A percentile compares a stretch with the other conserved stretches of the same genome.
Conservation (phyloP, 2,113 vertebrate species). For the Myotis yumanensis region DNA sequence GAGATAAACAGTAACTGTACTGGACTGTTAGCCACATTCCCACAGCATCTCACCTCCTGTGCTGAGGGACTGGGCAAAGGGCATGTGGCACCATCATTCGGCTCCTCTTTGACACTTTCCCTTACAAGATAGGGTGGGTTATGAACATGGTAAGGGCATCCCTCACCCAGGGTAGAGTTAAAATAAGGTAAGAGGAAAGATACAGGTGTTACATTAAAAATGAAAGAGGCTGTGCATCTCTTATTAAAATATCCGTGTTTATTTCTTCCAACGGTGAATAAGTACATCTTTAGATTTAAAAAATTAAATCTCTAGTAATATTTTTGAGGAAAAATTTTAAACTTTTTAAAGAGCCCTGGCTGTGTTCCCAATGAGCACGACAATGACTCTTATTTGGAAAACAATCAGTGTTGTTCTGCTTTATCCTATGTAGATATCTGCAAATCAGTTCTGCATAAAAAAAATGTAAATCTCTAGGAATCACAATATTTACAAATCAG, state of each 20-base stretch:
- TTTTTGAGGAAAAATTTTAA: neutral
- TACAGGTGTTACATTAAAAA: neutral
- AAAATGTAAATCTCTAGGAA: constrained; percentile 70
- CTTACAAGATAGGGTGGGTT: neutral
- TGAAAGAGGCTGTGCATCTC: neutral
- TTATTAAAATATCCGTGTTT: neutral
- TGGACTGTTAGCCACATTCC: neutral
- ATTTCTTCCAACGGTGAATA: neutral
- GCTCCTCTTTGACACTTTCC: neutral
- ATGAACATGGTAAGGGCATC: neutral
- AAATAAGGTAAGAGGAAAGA: neutral
- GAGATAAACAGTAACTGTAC: neutral
- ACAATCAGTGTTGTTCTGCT: constrained; percentile 72
- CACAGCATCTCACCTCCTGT: too few species aligned
- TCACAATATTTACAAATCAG: constrained; percentile 59
- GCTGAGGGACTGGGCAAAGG: neutral
- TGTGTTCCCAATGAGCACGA: constrained; percentile 64
- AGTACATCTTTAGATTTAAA: neutral
- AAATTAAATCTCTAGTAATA: neutral
- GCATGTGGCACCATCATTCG: neutral
- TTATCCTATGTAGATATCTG: constrained; percentile 77
- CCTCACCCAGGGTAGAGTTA: neutral
- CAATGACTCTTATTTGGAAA: constrained; percentile 77
- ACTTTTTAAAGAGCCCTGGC: constrained; percentile 21
- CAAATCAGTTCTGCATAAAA: constrained; percentile 72